A percentile compares a stretch with the other conserved stretches of the same genome.
These are phyloP conservation scores for Mimumesa dahlbomi DNA, from an alignment of 2,888 invertebrate genomes.

Conservation along the genomic window DNA sequence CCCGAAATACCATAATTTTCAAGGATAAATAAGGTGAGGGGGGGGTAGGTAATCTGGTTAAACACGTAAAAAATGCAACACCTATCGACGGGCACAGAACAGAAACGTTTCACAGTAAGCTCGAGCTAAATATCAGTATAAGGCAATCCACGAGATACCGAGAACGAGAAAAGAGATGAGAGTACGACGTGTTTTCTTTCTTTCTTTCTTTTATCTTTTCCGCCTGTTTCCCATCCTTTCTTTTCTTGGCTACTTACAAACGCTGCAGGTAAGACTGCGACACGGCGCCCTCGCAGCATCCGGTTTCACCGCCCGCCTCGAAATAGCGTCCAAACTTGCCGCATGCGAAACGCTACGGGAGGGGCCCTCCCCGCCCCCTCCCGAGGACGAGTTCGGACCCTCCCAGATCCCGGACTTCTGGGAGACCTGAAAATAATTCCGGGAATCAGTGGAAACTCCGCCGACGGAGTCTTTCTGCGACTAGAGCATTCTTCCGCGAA, in stretches of 20 bases:
- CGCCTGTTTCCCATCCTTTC: too few species aligned
- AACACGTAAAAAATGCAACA: constrained; percentile 38
- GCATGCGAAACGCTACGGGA: constrained; percentile 81
- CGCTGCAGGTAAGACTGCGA: constrained; percentile 82
- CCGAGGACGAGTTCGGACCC: constrained; percentile 73
- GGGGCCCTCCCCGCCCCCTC: constrained; percentile 74
- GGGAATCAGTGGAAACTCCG: too few species aligned
- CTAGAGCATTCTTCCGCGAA: too few species aligned
- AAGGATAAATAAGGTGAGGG: too few species aligned
- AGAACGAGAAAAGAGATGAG: constrained; percentile 4
- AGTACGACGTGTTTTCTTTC: too few species aligned
- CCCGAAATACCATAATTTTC: too few species aligned
- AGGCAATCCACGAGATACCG: constrained; percentile 46
- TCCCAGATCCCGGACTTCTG: constrained; percentile 79
- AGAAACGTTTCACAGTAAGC: constrained; percentile 50
- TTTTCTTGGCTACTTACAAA: constrained; percentile 83
- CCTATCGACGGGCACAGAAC: constrained; percentile 18
- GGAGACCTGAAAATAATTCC: constrained; percentile 70
- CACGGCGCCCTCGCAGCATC: constrained; percentile 77
- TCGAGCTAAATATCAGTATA: constrained; percentile 47
- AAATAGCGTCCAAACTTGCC: constrained; percentile 83
- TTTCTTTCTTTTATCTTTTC: too few species aligned
- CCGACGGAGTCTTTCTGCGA: too few species aligned
- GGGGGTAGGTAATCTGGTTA: too few species aligned
- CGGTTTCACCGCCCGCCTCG: constrained; percentile 78